Base-by-base conservation (phyloP, 2,797 vertebrate species). In the Falco naumanni region DNA sequence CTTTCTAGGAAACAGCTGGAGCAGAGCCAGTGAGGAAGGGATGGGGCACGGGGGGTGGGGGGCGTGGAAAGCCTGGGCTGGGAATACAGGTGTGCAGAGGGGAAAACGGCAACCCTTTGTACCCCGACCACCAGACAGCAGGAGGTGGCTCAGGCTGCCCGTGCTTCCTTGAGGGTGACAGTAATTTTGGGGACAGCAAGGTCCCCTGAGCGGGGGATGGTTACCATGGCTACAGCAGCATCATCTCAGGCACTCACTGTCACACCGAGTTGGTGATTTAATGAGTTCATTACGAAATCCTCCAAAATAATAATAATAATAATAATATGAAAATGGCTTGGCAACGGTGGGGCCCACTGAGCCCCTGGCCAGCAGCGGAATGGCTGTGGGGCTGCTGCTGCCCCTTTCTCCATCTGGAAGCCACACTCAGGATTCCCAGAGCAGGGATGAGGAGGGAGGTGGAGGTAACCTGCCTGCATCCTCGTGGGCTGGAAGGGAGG, bases 141-240 rank as follows among this genome's bases (percentile, higher is more conserved):
- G 6, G 41, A 16, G 41, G 41, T 16, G 41, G 7, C 84, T 24
- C 45, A 5, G 82, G 72, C 47, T 53, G 18, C 78, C 83, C 15
- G n/a, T 2, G 2, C 70, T 85, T 81, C 89, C 64, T 81, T 83
- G 72, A 81, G 76, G 90, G 76, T 87, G 95, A 72, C 87, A 70
- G 90, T 91, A 79, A 94, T 96, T 94, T 91, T 7, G 77, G 97
- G 94, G 95, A 95, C 60, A 28, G 79, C 25, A 18, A 86, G 90
- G 95, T 97, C 68, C 95, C 96, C 39, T 1, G 34, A 83, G 91
- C 45, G 16, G 92, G 96, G 92, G 41, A 48, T n/a, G 28, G 98
- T 98, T 98, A 64, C 98, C 97, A 98, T 98, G 97, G 97, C 95
- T 97, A 98, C 97, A 77, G 78, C 96, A 97, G 97, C 98, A 98